phyloP scores from a whole-genome alignment of 2,888 invertebrate genomes.

The Polydrusus tereticollis region DNA sequence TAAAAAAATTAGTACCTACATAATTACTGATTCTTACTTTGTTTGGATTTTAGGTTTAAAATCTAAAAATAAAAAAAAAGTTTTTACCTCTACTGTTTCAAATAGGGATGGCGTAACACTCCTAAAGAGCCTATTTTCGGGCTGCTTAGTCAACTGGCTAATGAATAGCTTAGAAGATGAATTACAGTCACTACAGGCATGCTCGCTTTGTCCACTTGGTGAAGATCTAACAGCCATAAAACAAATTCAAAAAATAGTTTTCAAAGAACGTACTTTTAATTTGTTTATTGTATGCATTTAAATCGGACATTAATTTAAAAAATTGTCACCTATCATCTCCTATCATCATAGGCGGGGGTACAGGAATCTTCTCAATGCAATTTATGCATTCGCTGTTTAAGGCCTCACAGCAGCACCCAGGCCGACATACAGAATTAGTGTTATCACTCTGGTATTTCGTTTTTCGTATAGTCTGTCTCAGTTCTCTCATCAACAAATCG shows the following conservation, averaged over 20 bases:
- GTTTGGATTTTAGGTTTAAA: too few species aligned
- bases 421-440: conserved; percentile 71
- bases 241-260: too few species aligned
- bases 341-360: conserved; percentile 63
- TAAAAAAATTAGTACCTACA: too few species aligned
- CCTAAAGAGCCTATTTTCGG: conserved; percentile 60
- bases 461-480: conserved; percentile 80
- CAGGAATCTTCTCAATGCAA: conserved; percentile 64
- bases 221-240: conserved; percentile 79
- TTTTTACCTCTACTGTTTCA: conserved; percentile 62
- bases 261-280: too few species aligned
- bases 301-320: too few species aligned
- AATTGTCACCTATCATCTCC: conserved; percentile 74
- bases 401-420: conserved; percentile 75
- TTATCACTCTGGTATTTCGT: conserved; percentile 69
- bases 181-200: conserved; percentile 70
- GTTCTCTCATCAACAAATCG: conserved; percentile 81
- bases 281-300: too few species aligned
- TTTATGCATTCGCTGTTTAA: conserved; percentile 70
- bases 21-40: too few species aligned
- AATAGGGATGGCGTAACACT: conserved; percentile 64
- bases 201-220: conserved; percentile 89
- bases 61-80: too few species aligned
- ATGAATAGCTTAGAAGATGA: conserved; percentile 66
- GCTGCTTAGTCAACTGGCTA: conserved; percentile 63